Evolutionary conservation across 2,888 invertebrate species (phyloP).

Genomic region (Luperina testacea): DNA sequence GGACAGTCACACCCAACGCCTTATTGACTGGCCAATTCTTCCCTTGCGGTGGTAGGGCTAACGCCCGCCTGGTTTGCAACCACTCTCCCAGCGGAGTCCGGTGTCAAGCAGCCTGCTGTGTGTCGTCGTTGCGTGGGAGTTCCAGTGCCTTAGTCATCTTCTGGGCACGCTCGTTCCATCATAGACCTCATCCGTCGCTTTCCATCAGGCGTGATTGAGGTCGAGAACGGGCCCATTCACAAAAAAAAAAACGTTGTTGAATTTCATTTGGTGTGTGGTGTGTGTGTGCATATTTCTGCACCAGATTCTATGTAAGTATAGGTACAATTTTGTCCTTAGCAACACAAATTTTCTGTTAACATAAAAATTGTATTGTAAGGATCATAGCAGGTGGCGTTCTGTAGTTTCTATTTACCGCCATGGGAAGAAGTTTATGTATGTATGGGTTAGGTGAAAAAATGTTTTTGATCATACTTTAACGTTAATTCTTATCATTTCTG

Average conservation of each 20-base stretch:
- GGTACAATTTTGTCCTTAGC: background rate
- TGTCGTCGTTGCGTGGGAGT: too few relatives aligned
- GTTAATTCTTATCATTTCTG: conserved; percentile 35
- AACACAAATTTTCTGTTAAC: background rate
- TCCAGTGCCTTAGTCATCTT: too few relatives aligned
- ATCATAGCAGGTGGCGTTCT: background rate
- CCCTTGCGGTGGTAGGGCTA: too few relatives aligned
- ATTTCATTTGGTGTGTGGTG: background rate
- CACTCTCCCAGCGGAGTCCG: too few relatives aligned
- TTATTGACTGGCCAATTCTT: too few relatives aligned
- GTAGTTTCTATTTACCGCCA: background rate
- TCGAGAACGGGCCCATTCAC: too few relatives aligned
- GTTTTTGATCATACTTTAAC: background rate
- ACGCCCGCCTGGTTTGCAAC: too few relatives aligned
- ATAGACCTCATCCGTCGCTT: too few relatives aligned
- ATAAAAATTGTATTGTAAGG: background rate
- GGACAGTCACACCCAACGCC: too few relatives aligned
- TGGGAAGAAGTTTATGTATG: background rate
- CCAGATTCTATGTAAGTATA: background rate
- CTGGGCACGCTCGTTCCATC: too few relatives aligned
- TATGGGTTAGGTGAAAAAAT: background rate
- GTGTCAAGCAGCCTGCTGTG: too few relatives aligned
- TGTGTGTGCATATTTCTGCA: conserved; percentile 1
- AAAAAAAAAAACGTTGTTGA: background rate
- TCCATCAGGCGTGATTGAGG: too few relatives aligned